These are phyloP conservation scores for Halocaridina rubra DNA, from an alignment of 2,888 invertebrate species.

Conservation along the genomic window DNA sequence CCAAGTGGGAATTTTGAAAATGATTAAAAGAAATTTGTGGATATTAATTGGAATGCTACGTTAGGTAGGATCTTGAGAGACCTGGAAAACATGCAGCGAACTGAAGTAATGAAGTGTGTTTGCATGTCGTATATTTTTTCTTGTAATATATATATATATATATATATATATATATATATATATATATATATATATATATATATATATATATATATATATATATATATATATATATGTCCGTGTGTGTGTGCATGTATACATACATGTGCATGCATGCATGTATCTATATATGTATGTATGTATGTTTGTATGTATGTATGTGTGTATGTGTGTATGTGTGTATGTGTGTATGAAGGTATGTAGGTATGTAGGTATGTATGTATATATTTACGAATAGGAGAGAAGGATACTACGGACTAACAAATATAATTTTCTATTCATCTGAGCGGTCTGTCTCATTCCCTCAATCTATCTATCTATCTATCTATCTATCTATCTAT, in stretches of 20 bases:
- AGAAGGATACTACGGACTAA: no score
- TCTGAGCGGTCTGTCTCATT: no score
- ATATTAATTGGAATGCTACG: no score
- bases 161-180: not conserved
- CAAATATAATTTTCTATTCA: no score
- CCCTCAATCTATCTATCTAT: no score
- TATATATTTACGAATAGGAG: not conserved
- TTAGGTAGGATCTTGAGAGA: no score
- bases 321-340: not conserved
- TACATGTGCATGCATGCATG: not conserved
- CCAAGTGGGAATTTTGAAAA: no score
- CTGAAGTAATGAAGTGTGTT: not conserved
- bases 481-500: no score
- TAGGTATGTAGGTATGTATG: not conserved
- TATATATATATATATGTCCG: not conserved
- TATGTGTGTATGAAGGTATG: not conserved
- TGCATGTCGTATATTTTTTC: not conserved
- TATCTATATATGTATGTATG: not conserved
- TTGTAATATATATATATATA: not conserved
- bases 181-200: not conserved
- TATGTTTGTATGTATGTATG: not conserved
- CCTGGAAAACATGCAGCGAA: no score
- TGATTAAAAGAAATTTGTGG: no score
- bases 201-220: not conserved
- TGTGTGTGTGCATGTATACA: no score